A percentile compares a stretch with the other conserved stretches of the same genome.
Evolutionary conservation across 1,140 invertebrate species (phyloP).

Genomic region (Zaprionus nigranus): DNA sequence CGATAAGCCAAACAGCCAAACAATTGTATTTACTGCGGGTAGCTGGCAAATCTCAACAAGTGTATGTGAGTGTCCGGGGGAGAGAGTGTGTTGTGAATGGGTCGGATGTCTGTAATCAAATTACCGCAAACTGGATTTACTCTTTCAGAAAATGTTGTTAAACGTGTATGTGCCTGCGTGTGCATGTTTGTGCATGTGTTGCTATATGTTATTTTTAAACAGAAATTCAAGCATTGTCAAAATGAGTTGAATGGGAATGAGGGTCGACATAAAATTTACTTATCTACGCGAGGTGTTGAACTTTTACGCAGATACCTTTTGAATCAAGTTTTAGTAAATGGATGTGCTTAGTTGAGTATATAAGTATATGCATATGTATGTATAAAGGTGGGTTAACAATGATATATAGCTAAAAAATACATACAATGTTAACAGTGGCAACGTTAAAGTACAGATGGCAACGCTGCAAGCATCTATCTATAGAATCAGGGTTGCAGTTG

Average conservation of each 20-base stretch:
- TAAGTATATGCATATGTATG: too few species aligned
- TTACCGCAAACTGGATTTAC: conserved; percentile 24
- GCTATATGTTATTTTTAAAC: not conserved
- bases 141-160: conserved; percentile 40
- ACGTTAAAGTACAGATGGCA: too few species aligned
- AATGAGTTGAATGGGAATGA: not conserved
- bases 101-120: conserved; percentile 32
- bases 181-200: not conserved
- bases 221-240: conserved; percentile 22
- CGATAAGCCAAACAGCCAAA: conserved; percentile 31
- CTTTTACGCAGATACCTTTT: not conserved
- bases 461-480: too few species aligned
- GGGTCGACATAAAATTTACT: not conserved
- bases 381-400: too few species aligned
- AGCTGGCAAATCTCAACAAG: conserved; percentile 5
- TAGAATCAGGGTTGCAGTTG: too few species aligned
- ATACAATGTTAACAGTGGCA: too few species aligned
- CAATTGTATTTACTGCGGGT: conserved; percentile 27
- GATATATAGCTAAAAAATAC: too few species aligned
- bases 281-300: not conserved
- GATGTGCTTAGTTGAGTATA: not conserved
- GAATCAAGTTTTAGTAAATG: not conserved
- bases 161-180: not conserved
- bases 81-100: conserved; percentile 3
- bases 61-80: not conserved